These are phyloP conservation scores for Psittacula derbiana DNA, from an alignment of 2,797 vertebrate species.

Conservation along the genomic window DNA sequence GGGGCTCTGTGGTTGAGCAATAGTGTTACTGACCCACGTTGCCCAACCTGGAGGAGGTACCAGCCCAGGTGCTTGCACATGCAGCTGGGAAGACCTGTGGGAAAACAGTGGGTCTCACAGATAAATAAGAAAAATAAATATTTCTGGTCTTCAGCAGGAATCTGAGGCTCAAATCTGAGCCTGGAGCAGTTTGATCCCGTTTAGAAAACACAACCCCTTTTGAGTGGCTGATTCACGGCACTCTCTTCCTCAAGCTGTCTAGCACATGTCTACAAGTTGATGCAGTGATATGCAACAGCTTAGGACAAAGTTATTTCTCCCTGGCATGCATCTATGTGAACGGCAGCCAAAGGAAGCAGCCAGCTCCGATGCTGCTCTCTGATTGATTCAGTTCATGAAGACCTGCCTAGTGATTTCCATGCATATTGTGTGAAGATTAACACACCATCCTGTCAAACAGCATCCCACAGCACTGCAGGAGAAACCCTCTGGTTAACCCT, in stretches of 20 bases:
- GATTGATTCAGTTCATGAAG: slow-evolving; percentile 1
- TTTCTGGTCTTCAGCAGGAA: background rate
- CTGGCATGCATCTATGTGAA: background rate
- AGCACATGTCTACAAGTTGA: slow-evolving; percentile 11
- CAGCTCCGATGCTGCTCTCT: background rate
- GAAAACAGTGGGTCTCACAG: background rate
- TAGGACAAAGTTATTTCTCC: slow-evolving; percentile 12
- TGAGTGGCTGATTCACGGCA: slow-evolving; percentile 6
- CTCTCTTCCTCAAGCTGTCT: slow-evolving; percentile 9
- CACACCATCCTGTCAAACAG: background rate
- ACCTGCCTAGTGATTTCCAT: background rate
- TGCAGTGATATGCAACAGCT: background rate
- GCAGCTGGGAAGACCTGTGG: background rate
- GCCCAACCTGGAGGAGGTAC: slow-evolving; percentile 4
- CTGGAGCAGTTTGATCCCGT: background rate
- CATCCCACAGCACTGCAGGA: background rate
- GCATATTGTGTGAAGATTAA: background rate
- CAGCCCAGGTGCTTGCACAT: background rate
- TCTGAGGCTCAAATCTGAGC: background rate
- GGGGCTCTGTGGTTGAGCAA: slow-evolving; percentile 14
- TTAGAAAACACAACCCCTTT: background rate
- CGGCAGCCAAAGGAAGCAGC: background rate
- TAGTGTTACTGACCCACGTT: background rate
- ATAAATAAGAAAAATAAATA: background rate
- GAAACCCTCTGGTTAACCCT: background rate